Percentiles rank a stretch among this genome's conserved stretches.
These are phyloP conservation scores for Beris morrisii DNA, from an alignment of 2,888 invertebrate genomes.

Conservation along the genomic window DNA sequence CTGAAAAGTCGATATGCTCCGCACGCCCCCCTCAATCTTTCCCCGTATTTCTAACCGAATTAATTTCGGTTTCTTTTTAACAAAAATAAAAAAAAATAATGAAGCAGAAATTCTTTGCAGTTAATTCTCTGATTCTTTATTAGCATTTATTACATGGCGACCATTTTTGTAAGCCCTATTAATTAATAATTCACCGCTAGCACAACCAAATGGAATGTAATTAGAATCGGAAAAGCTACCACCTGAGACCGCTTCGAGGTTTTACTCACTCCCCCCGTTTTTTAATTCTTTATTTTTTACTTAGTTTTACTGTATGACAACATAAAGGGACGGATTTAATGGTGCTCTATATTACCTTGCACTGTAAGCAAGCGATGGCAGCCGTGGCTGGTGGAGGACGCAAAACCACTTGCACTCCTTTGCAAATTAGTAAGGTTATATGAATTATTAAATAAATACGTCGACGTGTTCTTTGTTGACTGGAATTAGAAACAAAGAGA, in stretches of 20 bases:
- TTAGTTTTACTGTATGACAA: too few species aligned
- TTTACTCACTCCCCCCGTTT: constrained; percentile 4
- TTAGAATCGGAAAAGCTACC: constrained; percentile 25
- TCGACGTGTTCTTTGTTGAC: too few species aligned
- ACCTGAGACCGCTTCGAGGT: constrained; percentile 24
- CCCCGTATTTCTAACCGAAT: background rate
- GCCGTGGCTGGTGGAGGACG: too few species aligned
- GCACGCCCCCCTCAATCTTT: background rate
- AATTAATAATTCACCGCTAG: constrained; percentile 23
- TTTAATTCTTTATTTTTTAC: constrained; percentile 8
- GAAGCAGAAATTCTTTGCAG: constrained; percentile 16
- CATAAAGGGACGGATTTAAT: too few species aligned
- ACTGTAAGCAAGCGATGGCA: too few species aligned
- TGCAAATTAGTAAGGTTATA: too few species aligned
- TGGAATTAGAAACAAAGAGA: too few species aligned
- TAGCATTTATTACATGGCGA: constrained; percentile 1
- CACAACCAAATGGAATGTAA: constrained; percentile 25
- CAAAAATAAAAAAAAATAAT: constrained; percentile 1
- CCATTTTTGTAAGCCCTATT: background rate
- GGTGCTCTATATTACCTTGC: too few species aligned
- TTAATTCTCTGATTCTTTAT: constrained; percentile 20
- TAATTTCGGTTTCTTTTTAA: background rate
- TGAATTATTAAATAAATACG: too few species aligned
- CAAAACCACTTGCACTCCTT: too few species aligned
- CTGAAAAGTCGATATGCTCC: background rate